These are phyloP conservation scores for Aphelenchoides fujianensis DNA, from an alignment of 1,140 invertebrate genomes.

Conservation along the genomic window DNA sequence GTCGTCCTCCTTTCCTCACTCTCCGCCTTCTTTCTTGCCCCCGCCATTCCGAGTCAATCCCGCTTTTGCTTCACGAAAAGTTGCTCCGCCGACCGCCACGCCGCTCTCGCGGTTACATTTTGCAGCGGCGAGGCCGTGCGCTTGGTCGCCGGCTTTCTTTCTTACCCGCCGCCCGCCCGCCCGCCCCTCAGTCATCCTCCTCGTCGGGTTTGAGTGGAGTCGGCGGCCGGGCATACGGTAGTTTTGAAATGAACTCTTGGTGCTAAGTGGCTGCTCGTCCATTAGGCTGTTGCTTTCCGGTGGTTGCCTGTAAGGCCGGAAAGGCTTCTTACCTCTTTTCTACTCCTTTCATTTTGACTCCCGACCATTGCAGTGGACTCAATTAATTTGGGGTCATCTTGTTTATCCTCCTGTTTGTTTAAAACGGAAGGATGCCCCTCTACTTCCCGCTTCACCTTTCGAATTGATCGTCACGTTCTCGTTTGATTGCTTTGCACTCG, in stretches of 20 bases:
- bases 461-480: no score
- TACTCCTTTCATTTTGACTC: no score
- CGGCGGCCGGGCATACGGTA: not conserved
- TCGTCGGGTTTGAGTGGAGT: not conserved
- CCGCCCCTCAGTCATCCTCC: not conserved
- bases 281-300: not conserved
- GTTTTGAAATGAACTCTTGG: not conserved
- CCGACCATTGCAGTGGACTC: no score
- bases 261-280: not conserved
- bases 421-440: no score
- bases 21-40: not conserved
- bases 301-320: no score
- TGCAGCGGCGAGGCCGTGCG: not conserved
- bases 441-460: no score
- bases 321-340: no score
- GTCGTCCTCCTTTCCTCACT: not conserved
- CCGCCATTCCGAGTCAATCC: slow-evolving; percentile 1
- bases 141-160: slow-evolving; percentile 4
- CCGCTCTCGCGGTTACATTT: not conserved
- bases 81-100: not conserved
- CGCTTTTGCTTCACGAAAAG: slow-evolving; percentile 2
- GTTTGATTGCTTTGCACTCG: no score
- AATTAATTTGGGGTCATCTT: no score
- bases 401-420: no score
- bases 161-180: no score